Conservation (phyloP, 2,797 vertebrate genomes). For the Discoglossus pictus region DNA sequence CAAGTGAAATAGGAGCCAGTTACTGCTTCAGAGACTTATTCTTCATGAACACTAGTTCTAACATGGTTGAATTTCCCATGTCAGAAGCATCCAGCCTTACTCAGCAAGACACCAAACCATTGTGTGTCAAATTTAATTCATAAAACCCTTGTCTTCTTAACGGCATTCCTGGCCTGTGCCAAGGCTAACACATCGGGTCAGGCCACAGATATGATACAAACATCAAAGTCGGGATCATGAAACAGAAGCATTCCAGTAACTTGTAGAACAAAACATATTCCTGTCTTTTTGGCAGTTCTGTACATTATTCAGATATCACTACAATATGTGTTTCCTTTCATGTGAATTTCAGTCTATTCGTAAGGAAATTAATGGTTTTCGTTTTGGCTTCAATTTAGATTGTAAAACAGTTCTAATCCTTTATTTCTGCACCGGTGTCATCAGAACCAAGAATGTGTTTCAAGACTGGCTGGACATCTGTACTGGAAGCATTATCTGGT, state of each 20-base stretch:
- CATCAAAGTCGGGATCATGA: slow-evolving; percentile 32
- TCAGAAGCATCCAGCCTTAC: too few relatives aligned
- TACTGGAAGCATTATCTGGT: too few relatives aligned
- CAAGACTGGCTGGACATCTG: too few relatives aligned
- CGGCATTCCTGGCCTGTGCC: slow-evolving; percentile 20
- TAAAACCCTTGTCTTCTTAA: slow-evolving; percentile 21
- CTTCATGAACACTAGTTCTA: too few relatives aligned
- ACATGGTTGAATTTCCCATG: slow-evolving; percentile 12
- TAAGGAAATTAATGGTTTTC: slow-evolving; percentile 37
- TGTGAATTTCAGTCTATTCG: slow-evolving; percentile 29
- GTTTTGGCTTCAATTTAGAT: neutral
- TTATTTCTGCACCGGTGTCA: slow-evolving; percentile 1
- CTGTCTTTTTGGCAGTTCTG: neutral
- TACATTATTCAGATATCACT: slow-evolving; percentile 24
- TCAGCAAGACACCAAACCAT: too few relatives aligned
- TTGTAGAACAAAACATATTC: slow-evolving; percentile 11
- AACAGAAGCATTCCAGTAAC: slow-evolving; percentile 32
- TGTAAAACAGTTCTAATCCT: slow-evolving; percentile 23
- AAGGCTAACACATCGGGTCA: slow-evolving; percentile 20
- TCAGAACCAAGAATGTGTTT: slow-evolving; percentile 14
- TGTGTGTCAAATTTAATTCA: too few relatives aligned
- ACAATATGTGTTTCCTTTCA: slow-evolving; percentile 28
- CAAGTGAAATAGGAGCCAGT: too few relatives aligned
- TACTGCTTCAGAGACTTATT: too few relatives aligned
- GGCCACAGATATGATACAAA: slow-evolving; percentile 7